Base-by-base conservation (phyloP, 2,113 vertebrate species). In the Lampris incognitus region DNA sequence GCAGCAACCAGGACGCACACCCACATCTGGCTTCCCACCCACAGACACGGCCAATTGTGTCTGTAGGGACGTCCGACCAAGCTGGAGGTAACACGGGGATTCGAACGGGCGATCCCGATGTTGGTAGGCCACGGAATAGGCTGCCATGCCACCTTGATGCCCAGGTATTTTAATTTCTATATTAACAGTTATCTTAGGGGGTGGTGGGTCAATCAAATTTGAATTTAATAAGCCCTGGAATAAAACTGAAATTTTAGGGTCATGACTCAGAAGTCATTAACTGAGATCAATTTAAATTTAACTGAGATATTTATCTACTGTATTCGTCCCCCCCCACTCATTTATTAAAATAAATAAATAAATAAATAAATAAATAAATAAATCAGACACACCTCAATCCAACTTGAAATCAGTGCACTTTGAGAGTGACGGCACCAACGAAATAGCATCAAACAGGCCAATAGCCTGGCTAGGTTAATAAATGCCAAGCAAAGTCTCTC, bases 401-500 rank as follows among this genome's bases (percentile, higher is more conserved):
- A 10, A 54, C 11, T n/a, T n/a, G 1, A n/a, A 57, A 67, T 50
- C 48, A 11, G 59, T 46, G 44, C 44, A 46, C 38, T 64, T 49
- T 24, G 24, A 24, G 24, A 24, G 24, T 24, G 24, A 24, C 24
- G 24, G 24, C 24, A 24, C 24, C 24, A 24, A 24, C 24, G 24
- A 37, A 57, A 8, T 41, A 42, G 62, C 1, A 41, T 49, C n/a
- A 59, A 65, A 60, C n/a, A 67, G 36, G 9, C 41, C 44, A 64
- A 81, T 69, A 40, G 69, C 37, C 9, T 52, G 57, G 71, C 50
- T 49, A 63, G 74, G 54, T 69, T 6, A 59, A n/a, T 61, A 9
- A 64, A 54, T 74, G 42, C 63, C 36, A 61, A 69, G 24, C 24
- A 24, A 79, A 37, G 39, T 59, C 6, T 9, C 48, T 11, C 9